These are phyloP conservation scores for Sinocyclocheilus anshuiensis DNA, from an alignment of 2,113 vertebrate genomes.

Conservation along the genomic window DNA sequence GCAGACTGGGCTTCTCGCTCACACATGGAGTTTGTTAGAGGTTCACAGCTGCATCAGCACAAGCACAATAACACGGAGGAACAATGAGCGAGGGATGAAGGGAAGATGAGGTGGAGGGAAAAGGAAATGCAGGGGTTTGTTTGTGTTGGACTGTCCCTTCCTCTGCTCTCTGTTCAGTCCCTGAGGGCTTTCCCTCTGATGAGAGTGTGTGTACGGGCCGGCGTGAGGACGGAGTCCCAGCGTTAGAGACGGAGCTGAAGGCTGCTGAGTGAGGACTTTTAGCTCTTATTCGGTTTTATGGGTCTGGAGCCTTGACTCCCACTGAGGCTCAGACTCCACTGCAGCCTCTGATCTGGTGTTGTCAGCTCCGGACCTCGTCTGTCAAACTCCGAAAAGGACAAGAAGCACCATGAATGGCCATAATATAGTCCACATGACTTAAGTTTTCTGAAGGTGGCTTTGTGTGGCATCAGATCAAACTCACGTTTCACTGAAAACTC, in stretches of 20 bases:
- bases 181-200: constrained; percentile 16
- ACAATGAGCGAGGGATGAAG: constrained; percentile 14
- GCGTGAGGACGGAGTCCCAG: no score
- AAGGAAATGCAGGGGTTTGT: constrained; percentile 40
- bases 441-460: not conserved
- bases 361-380: not conserved
- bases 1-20: not conserved
- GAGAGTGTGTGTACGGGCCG: not conserved
- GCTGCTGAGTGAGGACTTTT: constrained; percentile 28
- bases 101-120: constrained; percentile 34
- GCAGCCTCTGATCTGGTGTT: not conserved
- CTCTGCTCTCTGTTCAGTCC: constrained; percentile 11
- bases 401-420: not conserved
- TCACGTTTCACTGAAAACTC: not conserved
- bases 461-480: no score
- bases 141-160: constrained; percentile 30
- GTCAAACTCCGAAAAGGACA: not conserved
- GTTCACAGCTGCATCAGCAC: constrained; percentile 46
- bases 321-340: constrained; percentile 8
- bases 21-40: constrained; percentile 31
- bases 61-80: constrained; percentile 2
- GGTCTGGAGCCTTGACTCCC: not conserved
- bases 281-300: constrained; percentile 6
- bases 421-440: not conserved
- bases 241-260: not conserved